Evolutionary conservation across 2,113 vertebrate genomes (phyloP).

Genomic region (Phasianus colchicus): DNA sequence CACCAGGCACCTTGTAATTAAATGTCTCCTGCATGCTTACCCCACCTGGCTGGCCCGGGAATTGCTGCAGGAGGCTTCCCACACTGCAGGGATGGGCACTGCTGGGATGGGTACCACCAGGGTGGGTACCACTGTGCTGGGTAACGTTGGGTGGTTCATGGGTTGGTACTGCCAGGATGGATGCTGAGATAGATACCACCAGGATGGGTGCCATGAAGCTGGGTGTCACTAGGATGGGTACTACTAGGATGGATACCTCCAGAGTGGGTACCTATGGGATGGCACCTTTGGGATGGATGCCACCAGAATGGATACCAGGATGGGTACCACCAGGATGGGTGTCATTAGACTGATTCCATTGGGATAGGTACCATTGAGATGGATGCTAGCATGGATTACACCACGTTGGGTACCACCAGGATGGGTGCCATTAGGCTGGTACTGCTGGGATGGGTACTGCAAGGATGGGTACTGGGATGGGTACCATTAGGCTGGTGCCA

Average conservation of each 20-base stretch:
- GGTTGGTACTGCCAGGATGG: not conserved
- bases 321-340: no score
- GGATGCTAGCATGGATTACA: no score
- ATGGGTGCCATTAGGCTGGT: no score
- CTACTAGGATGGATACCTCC: not conserved
- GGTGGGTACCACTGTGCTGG: not conserved
- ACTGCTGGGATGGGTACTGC: no score
- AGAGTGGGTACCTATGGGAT: not conserved
- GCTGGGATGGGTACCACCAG: rapidly evolving
- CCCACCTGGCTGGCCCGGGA: not conserved
- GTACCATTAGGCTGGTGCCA: no score
- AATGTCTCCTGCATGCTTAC: not conserved
- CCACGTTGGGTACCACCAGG: no score
- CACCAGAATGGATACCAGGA: no score
- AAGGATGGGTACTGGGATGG: no score
- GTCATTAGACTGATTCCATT: no score
- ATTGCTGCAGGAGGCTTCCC: not conserved
- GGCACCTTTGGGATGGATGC: not conserved
- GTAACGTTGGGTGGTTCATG: not conserved
- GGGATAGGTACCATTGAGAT: no score
- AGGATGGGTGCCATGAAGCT: not conserved
- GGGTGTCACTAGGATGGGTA: not conserved
- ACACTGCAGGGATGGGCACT: rapidly evolving
- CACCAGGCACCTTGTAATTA: slow-evolving; percentile 21
- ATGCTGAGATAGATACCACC: not conserved